Conservation (phyloP, 2,888 invertebrate genomes). For the Drosophila colorata region DNA sequence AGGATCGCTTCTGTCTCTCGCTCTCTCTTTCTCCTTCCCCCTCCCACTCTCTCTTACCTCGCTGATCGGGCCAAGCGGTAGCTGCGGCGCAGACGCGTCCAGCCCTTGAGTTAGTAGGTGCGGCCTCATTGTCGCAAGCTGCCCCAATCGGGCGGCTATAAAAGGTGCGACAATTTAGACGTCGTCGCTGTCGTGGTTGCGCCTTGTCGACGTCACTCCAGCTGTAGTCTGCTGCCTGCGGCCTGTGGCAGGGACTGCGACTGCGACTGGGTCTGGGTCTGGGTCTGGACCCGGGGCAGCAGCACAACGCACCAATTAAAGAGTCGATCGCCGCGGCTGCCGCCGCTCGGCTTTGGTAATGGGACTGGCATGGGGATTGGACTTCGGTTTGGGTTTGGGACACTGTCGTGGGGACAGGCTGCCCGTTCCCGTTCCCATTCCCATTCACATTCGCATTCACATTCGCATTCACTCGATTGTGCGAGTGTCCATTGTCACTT, state of each 20-base stretch:
- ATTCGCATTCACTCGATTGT: constrained; percentile 43
- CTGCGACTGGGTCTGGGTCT: neutral
- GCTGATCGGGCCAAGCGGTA: constrained; percentile 4
- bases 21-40: neutral
- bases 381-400: neutral
- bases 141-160: constrained; percentile 44
- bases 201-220: constrained; percentile 62
- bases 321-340: constrained; percentile 42
- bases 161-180: constrained; percentile 75
- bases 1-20: neutral
- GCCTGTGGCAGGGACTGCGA: constrained; percentile 6
- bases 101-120: constrained; percentile 24
- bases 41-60: neutral
- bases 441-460: constrained; percentile 33
- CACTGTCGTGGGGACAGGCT: constrained; percentile 32
- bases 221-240: constrained; percentile 3
- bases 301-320: constrained; percentile 57
- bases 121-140: constrained; percentile 23
- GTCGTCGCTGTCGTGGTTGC: constrained; percentile 55
- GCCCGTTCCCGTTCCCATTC: constrained; percentile 44
- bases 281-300: neutral
- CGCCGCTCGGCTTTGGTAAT: constrained; percentile 11
- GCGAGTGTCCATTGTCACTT: constrained; percentile 71
- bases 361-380: constrained; percentile 5
- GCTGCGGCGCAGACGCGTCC: constrained; percentile 9